These are phyloP conservation scores for Oriolus oriolus DNA, from an alignment of 2,113 vertebrate genomes.

Conservation along the genomic window DNA sequence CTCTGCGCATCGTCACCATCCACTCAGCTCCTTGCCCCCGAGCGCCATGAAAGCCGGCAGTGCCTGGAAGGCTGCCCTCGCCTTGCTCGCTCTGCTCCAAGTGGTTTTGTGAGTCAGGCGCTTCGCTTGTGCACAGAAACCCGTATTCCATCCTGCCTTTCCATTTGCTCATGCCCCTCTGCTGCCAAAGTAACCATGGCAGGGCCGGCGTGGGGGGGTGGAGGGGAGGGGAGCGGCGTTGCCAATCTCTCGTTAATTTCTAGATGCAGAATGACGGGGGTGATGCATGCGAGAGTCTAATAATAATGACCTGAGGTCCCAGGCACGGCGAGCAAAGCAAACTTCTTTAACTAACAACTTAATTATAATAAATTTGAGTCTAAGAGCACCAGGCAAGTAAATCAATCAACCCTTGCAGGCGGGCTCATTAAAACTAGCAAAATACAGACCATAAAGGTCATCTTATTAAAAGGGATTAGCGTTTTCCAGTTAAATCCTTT, in stretches of 20 bases:
- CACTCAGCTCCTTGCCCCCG: neutral
- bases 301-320: slow-evolving; percentile 48
- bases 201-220: fast-evolving
- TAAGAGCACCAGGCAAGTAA: slow-evolving; percentile 37
- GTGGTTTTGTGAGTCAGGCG: slow-evolving; percentile 57
- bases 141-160: slow-evolving; percentile 32
- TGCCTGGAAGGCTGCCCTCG: slow-evolving; percentile 37
- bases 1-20: neutral
- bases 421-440: slow-evolving; percentile 51
- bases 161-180: slow-evolving; percentile 69
- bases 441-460: slow-evolving; percentile 27
- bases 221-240: neutral
- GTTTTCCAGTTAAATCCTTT: slow-evolving; percentile 43
- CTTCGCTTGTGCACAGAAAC: slow-evolving; percentile 27
- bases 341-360: slow-evolving; percentile 48
- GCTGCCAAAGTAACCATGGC: slow-evolving; percentile 67
- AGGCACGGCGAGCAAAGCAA: slow-evolving; percentile 13
- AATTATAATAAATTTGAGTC: slow-evolving; percentile 50
- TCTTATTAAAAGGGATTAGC: slow-evolving; percentile 56
- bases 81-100: neutral
- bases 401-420: slow-evolving; percentile 56
- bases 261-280: slow-evolving; percentile 17
- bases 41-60: neutral
- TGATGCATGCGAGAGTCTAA: slow-evolving; percentile 22
- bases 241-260: slow-evolving; percentile 63